Base-by-base conservation (phyloP, 2,113 vertebrate genomes). In the Pollimyrus isidori region DNA sequence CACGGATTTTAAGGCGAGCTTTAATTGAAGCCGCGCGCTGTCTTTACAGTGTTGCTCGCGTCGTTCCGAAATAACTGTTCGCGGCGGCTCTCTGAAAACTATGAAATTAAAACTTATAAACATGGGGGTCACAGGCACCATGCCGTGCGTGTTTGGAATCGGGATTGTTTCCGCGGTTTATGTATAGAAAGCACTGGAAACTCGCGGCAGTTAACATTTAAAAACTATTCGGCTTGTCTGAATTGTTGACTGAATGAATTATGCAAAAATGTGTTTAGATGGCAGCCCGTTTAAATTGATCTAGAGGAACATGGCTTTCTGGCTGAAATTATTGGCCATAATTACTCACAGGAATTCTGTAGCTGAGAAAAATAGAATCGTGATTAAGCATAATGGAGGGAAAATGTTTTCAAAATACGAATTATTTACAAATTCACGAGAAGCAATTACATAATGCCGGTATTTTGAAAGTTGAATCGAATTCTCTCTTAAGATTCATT, bases 81-180 rank as follows among this genome's bases (percentile, higher is more conserved):
- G n/a, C 48, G 7, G 85, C 48, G 6, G 50, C 49, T 53, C 26
- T 87, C 39, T 19, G 49, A 56, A 48, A 87, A 53, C 48, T 53
- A 87, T 35, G 50, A 39, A 87, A 87, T 87, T 87, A 87, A 87
- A 53, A 87, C 85, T 86, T 86, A 48, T 56, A 56, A 87, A 53
- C n/a, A 13, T 84, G 35, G 35, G 35, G 15, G 46, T 48, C 39
- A 84, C 5, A 87, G 21, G 30, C n/a, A 26, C 50, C 50, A 56
- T 56, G 39, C 7, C 23, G 85, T 35, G 23, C 49, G 48, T 39
- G 30, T 26, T 53, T 39, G 50, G 26, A 35, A 35, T 87, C n/a
- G 30, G 84, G 85, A 19, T 39, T 35, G 26, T 52, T 50, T 49
- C 45, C 4, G 15, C 7, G 30, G 30, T 87, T 53, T 84, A n/a